Conservation (phyloP, 1,140 invertebrate genomes). For the Metaphire vulgaris region DNA sequence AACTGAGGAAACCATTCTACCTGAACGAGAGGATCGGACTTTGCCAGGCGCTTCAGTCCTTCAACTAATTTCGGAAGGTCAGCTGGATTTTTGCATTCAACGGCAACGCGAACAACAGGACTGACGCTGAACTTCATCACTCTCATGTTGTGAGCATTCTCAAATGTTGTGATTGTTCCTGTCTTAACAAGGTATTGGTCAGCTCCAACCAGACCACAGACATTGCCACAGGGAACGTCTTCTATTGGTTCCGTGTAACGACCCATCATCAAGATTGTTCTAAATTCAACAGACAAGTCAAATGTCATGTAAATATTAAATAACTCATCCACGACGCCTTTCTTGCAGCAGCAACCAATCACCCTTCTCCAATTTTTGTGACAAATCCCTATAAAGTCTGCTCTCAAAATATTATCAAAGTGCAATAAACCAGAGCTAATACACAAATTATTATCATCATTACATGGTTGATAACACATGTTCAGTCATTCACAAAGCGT, state of each 20-base stretch:
- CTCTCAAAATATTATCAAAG: not conserved
- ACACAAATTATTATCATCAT: too few species aligned
- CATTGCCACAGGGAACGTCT: constrained; percentile 98
- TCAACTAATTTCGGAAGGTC: constrained; percentile 98
- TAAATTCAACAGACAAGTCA: constrained; percentile 31
- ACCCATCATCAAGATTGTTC: constrained; percentile 99
- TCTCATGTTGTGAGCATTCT: constrained; percentile 98
- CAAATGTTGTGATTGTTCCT: constrained; percentile 97
- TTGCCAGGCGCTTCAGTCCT: constrained; percentile 93
- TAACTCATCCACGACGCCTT: not conserved
- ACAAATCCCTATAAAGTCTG: not conserved
- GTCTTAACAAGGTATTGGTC: constrained; percentile 99
- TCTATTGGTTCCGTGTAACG: constrained; percentile 99
- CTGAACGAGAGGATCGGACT: constrained; percentile 99
- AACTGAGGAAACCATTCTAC: constrained; percentile 31
- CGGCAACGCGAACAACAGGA: constrained; percentile 97
- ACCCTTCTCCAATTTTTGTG: too few species aligned
- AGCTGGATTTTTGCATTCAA: constrained; percentile 97
- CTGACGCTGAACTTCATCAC: constrained; percentile 85
- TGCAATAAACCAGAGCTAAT: too few species aligned
- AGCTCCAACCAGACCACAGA: constrained; percentile 98
- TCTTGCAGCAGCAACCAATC: not conserved
- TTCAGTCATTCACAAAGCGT: too few species aligned
- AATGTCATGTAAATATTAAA: not conserved
- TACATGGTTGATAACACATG: too few species aligned